Conservation (phyloP, 2,113 vertebrate genomes). For the Nasalis larvatus region DNA sequence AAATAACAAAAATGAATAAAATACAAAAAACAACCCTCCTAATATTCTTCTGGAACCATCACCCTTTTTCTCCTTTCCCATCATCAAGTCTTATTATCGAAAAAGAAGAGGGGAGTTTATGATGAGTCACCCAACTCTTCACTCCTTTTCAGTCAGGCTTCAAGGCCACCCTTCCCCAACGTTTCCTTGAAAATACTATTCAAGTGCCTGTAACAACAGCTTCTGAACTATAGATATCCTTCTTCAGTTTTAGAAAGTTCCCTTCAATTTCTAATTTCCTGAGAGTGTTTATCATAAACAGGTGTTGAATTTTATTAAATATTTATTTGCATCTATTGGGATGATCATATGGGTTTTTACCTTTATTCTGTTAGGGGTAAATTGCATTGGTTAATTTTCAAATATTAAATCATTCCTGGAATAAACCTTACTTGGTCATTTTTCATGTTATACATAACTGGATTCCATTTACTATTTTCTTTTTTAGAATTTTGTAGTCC, state of each 20-base stretch:
- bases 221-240: background rate
- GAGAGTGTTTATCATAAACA: background rate
- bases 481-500: background rate
- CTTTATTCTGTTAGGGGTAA: background rate
- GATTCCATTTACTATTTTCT: background rate
- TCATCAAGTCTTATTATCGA: background rate
- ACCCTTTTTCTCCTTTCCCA: background rate
- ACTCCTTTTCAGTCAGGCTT: background rate
- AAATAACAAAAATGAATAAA: background rate
- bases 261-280: background rate
- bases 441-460: background rate
- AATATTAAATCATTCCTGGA: background rate
- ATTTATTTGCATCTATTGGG: background rate
- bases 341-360: background rate
- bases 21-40: background rate
- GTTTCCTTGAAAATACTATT: background rate
- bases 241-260: background rate
- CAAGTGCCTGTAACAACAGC: background rate
- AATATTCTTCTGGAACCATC: background rate
- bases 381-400: background rate
- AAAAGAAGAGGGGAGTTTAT: background rate
- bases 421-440: background rate
- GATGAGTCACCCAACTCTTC: background rate
- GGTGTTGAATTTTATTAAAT: background rate
- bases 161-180: too few species aligned